Conservation (phyloP, 2,113 vertebrate species). For the Periophthalmus modestus region DNA sequence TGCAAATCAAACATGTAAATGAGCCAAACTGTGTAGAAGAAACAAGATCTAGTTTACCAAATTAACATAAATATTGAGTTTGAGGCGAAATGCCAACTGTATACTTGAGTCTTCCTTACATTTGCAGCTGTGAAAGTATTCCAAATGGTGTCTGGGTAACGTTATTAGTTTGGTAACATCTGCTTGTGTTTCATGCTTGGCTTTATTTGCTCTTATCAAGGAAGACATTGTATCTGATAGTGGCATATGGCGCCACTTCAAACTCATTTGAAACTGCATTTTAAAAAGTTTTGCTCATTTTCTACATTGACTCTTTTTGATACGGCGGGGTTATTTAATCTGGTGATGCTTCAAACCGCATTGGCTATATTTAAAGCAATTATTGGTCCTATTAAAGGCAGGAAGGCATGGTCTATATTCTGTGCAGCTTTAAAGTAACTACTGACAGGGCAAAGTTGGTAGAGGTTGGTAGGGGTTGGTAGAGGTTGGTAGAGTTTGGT, state of each 20-base stretch:
- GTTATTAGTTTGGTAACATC: conserved; percentile 7
- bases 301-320: neutral
- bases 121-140: conserved; percentile 2
- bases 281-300: neutral
- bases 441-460: too few relatives aligned
- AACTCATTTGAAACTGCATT: neutral
- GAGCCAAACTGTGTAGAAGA: neutral
- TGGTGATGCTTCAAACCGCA: neutral
- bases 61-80: neutral
- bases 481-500: too few relatives aligned
- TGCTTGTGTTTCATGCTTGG: conserved; percentile 3
- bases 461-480: too few relatives aligned
- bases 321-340: neutral
- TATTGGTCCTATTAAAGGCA: too few relatives aligned
- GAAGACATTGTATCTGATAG: neutral
- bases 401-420: too few relatives aligned
- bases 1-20: conserved; percentile 2
- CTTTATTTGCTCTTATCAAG: conserved; percentile 6
- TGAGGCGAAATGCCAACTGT: neutral
- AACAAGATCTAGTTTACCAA: neutral
- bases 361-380: too few relatives aligned
- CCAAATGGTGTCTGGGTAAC: neutral
- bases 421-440: too few relatives aligned
- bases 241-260: conserved; percentile 5
- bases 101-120: neutral